phyloP scores from a whole-genome alignment of 1,140 invertebrate species.

The Atta colombica region DNA sequence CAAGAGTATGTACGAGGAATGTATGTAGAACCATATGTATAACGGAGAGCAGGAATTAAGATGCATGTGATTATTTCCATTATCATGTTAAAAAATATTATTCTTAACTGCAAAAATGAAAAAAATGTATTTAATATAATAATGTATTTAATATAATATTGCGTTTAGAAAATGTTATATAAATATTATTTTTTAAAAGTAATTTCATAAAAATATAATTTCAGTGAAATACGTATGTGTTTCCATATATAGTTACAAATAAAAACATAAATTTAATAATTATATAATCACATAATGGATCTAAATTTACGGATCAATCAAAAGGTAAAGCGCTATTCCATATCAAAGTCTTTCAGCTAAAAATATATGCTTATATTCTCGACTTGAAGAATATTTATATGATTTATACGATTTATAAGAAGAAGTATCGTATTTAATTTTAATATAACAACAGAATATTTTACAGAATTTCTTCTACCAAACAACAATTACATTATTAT shows the following conservation, averaged over 20 bases:
- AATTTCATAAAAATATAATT: slow-evolving; percentile 14
- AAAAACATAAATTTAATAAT: slow-evolving; percentile 26
- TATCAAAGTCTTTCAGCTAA: not conserved
- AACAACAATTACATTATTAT: slow-evolving; percentile 22
- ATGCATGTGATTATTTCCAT: not conserved
- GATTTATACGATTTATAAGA: not conserved
- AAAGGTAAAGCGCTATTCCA: not conserved
- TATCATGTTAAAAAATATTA: not conserved
- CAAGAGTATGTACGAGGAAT: not conserved
- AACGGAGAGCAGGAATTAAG: not conserved
- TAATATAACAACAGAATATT: not conserved
- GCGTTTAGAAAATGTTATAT: not conserved
- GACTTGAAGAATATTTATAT: not conserved
- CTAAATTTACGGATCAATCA: not conserved
- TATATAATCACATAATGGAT: not conserved
- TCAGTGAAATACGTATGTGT: not conserved
- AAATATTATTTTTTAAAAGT: not conserved
- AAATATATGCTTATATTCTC: not conserved
- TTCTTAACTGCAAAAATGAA: not conserved
- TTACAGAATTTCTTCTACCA: not conserved
- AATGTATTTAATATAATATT: not conserved
- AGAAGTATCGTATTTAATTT: not conserved
- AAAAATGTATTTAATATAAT: not conserved
- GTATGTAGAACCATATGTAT: not conserved
- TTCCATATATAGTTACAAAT: not conserved